A percentile compares a stretch with the other conserved stretches of the same genome.
Evolutionary conservation across 1,140 invertebrate genomes (phyloP).

Genomic region (Drosophila ohnishii): DNA sequence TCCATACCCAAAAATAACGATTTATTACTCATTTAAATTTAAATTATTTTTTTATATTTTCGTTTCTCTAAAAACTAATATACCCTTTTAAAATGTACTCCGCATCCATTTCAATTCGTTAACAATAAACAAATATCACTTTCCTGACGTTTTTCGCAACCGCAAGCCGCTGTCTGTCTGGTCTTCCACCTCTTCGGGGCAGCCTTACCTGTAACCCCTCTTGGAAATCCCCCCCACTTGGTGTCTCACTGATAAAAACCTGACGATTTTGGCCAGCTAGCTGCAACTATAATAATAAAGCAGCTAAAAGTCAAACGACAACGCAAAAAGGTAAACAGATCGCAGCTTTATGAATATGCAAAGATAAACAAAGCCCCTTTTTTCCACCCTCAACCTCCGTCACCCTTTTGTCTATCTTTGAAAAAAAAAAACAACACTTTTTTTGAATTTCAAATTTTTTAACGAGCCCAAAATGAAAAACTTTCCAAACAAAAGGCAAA

Average conservation of each 20-base stretch:
- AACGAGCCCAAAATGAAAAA: slow-evolving; percentile 78
- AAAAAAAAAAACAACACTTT: slow-evolving; percentile 29
- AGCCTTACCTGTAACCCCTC: slow-evolving; percentile 16
- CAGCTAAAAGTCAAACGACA: slow-evolving; percentile 72
- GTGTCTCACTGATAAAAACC: slow-evolving; percentile 60
- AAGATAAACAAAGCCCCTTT: slow-evolving; percentile 60
- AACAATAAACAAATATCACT: slow-evolving; percentile 69
- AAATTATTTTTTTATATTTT: neutral
- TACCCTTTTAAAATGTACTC: slow-evolving; percentile 1
- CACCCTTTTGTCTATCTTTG: slow-evolving; percentile 35
- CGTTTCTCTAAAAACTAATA: neutral
- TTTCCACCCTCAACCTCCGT: slow-evolving; percentile 1
- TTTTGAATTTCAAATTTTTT: slow-evolving; percentile 74
- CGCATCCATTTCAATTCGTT: slow-evolving; percentile 43
- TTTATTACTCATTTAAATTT: neutral
- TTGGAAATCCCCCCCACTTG: neutral
- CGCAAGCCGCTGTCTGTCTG: slow-evolving; percentile 41
- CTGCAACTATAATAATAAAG: slow-evolving; percentile 62
- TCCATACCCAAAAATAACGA: neutral
- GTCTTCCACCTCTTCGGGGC: slow-evolving; percentile 28
- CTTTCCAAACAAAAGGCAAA: slow-evolving; percentile 75
- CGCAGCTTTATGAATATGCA: slow-evolving; percentile 77
- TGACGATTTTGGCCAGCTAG: slow-evolving; percentile 53
- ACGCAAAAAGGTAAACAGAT: slow-evolving; percentile 75
- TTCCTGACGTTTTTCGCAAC: slow-evolving; percentile 62